Evolutionary conservation across 2,113 vertebrate species (phyloP), one percentile per base, ranked within the genome.

Genomic region (Oxyruncus cristatus): DNA sequence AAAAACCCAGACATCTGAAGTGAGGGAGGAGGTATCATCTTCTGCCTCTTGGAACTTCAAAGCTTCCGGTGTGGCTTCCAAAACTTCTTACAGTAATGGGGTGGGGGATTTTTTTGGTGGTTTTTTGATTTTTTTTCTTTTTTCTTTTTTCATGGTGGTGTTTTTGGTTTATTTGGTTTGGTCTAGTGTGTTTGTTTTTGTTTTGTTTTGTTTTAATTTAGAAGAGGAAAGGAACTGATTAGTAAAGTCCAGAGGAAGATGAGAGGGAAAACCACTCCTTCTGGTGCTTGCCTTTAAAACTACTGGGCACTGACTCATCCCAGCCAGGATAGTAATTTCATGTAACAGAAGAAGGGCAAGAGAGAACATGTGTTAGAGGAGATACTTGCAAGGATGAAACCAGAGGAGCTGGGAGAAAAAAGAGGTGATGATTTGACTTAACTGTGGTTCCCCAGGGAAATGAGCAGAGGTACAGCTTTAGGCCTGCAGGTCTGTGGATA

Each of bases 171-270:
- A n/a, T 68, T 61, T 61, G 41, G 26, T 44, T 52, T 71, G 37
- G 8, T 41, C 88, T 62, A 16, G 35, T 32, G 30, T 49, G 30
- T 78, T 20, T n/a, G 24, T 49, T 22, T 15, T 15, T 56, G 37
- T 55, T 42, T 11, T 39, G 90, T 50, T 61, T 49, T 81, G 11
- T n/a, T 76, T 26, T 63, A 24, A 55, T 73, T 93, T 89, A 82
- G 72, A 77, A 82, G 70, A 91, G 41, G 53, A 28, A 93, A 52
- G 33, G 61, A 68, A 68, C 50, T 63, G 47, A 52, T 95, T 68
- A 92, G 47, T 75, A 26, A 92, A 82, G 74, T 66, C 82, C 85
- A 85, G 74, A 93, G 52, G 56, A 92, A 85, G 86, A 95, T 39
- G 55, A 70, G 41, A 95, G 58, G 47, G 41, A 76, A 76, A 95